Conservation (phyloP, 2,888 invertebrate species). For the Erebia aethiops region DNA sequence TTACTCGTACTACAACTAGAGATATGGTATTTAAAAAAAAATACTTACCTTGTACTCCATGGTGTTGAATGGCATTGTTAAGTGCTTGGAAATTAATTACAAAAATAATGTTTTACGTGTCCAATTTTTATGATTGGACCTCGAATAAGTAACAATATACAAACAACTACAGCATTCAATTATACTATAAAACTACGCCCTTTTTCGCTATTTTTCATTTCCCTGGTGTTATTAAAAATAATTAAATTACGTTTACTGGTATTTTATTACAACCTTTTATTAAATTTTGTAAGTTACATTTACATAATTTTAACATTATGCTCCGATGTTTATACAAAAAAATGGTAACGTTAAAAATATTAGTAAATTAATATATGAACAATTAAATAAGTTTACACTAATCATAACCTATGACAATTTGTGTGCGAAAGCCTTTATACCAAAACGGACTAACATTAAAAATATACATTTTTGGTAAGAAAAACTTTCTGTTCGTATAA, state of each 20-base stretch:
- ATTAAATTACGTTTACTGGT: constrained; percentile 56
- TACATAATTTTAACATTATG: constrained; percentile 54
- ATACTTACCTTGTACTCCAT: constrained; percentile 5
- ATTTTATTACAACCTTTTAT: constrained; percentile 74
- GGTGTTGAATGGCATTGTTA: not conserved
- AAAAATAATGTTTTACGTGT: constrained; percentile 14
- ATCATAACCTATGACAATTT: constrained; percentile 71
- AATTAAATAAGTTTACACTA: constrained; percentile 68
- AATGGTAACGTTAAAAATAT: constrained; percentile 71
- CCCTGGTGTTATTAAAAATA: constrained; percentile 41
- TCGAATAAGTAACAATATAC: not conserved
- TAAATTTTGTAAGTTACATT: constrained; percentile 58
- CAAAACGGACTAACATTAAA: constrained; percentile 71
- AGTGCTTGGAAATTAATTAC: not conserved
- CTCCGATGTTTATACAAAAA: constrained; percentile 56
- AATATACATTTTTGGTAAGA: constrained; percentile 81
- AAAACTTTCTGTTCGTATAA: constrained; percentile 69
- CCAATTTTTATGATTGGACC: not conserved
- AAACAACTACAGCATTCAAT: not conserved
- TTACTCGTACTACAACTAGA: too few relatives aligned
- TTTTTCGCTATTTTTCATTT: not conserved
- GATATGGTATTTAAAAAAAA: not conserved
- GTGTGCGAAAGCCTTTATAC: constrained; percentile 74
- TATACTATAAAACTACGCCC: not conserved
- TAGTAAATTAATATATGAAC: constrained; percentile 53